Evolutionary conservation across 1,140 invertebrate species (phyloP).

Genomic region (Brachionus calyciflorus): DNA sequence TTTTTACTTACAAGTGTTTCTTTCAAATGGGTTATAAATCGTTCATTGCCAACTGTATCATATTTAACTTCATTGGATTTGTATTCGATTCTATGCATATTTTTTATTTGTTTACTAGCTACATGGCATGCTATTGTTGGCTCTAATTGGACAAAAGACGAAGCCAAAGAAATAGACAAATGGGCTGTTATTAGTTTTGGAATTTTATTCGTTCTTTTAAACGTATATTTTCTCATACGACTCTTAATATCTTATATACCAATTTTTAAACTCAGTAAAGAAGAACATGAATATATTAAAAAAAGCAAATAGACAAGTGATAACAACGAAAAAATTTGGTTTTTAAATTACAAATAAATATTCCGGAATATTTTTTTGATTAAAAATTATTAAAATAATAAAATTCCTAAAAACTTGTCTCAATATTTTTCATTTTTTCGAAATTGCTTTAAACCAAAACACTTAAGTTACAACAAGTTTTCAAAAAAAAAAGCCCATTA

Average conservation of each 20-base stretch:
- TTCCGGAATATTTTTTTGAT: too few species aligned
- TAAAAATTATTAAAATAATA: too few species aligned
- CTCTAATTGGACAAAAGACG: background rate
- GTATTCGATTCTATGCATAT: constrained; percentile 35
- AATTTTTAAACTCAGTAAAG: background rate
- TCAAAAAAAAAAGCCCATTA: too few species aligned
- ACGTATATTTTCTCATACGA: background rate
- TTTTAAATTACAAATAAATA: background rate
- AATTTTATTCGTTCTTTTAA: background rate
- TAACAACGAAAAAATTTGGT: background rate
- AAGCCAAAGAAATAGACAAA: constrained; percentile 24
- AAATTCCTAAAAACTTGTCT: too few species aligned
- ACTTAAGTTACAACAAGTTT: too few species aligned
- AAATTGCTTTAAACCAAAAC: too few species aligned
- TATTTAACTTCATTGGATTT: constrained; percentile 43
- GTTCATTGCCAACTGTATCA: constrained; percentile 29
- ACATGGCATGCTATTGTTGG: constrained; percentile 43
- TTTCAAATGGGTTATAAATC: constrained; percentile 33
- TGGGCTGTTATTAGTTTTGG: background rate
- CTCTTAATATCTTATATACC: constrained; percentile 2
- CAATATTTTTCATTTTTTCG: too few species aligned
- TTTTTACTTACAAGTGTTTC: constrained; percentile 26
- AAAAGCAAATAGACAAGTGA: background rate
- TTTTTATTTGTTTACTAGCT: background rate
- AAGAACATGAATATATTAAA: constrained; percentile 4